Conservation (phyloP, 2,113 vertebrate genomes). For the Peromyscus maniculatus region DNA sequence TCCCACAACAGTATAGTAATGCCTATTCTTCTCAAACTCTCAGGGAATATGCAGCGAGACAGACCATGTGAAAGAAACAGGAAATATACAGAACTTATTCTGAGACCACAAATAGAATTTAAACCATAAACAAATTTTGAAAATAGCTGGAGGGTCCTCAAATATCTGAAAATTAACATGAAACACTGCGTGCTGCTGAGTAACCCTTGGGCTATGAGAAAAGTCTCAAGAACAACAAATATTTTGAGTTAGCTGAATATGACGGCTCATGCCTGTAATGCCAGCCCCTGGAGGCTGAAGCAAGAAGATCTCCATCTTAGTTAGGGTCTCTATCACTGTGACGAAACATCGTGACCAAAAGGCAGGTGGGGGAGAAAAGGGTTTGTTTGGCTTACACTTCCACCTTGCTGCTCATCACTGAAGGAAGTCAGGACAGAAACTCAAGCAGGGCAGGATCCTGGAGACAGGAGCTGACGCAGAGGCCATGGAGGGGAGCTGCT, state of each 20-base stretch:
- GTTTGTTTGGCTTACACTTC: neutral
- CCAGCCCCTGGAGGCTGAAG: neutral
- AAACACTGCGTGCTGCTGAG: neutral
- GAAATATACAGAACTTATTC: slow-evolving; percentile 4
- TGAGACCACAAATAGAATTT: slow-evolving; percentile 37
- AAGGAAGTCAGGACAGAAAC: neutral
- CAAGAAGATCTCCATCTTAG: neutral
- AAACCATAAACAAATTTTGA: slow-evolving; percentile 31
- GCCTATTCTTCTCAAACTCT: neutral
- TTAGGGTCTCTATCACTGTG: neutral
- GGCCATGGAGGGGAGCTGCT: neutral
- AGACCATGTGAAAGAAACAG: slow-evolving; percentile 1
- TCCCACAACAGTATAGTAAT: neutral
- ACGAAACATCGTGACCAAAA: neutral
- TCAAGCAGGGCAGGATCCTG: neutral
- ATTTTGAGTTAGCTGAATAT: slow-evolving; percentile 7
- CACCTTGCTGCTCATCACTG: neutral
- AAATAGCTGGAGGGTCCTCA: neutral
- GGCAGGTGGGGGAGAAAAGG: neutral
- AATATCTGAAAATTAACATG: slow-evolving; percentile 15
- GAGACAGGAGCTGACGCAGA: neutral
- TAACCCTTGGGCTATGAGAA: neutral
- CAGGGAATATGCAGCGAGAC: neutral
- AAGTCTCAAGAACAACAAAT: slow-evolving; percentile 34
- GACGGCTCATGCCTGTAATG: neutral